Conservation (phyloP, 2,888 invertebrate species). For the Melinaea menophilus region DNA sequence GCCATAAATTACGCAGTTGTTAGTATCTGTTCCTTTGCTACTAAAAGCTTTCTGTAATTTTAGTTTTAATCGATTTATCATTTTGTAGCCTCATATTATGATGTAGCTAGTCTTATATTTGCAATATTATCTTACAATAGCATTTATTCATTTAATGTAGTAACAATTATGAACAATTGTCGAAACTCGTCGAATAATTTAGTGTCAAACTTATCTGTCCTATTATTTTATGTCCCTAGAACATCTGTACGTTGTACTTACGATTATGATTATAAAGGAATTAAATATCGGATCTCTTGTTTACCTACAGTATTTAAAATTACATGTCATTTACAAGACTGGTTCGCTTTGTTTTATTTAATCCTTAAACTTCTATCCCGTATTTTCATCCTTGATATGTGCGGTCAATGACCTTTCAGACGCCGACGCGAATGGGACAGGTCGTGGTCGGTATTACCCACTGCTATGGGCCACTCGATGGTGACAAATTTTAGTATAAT, state of each 20-base stretch:
- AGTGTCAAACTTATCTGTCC: not conserved
- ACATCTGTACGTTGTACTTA: conserved; percentile 41
- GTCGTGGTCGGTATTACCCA: no score
- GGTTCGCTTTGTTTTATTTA: conserved; percentile 79
- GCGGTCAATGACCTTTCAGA: no score
- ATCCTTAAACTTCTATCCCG: not conserved
- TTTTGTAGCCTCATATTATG: conserved; percentile 27
- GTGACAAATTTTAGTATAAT: no score
- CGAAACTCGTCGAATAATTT: conserved; percentile 1
- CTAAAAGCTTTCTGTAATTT: conserved; percentile 32
- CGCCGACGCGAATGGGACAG: no score
- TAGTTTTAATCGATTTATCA: conserved; percentile 25
- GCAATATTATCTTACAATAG: conserved; percentile 30
- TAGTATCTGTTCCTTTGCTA: conserved; percentile 46
- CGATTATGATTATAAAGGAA: conserved; percentile 55
- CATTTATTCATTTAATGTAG: conserved; percentile 28
- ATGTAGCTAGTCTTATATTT: conserved; percentile 35
- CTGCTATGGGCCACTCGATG: no score
- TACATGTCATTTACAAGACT: conserved; percentile 76
- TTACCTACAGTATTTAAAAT: conserved; percentile 73
- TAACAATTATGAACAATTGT: conserved; percentile 11
- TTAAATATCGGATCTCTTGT: conserved; percentile 72
- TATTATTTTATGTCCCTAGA: conserved; percentile 10
- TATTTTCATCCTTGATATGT: no score
- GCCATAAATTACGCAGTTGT: conserved; percentile 38